Percentiles rank a stretch among this genome's conserved stretches.
Evolutionary conservation across 1,140 invertebrate genomes (phyloP).

Genomic region (Prorops nasuta): DNA sequence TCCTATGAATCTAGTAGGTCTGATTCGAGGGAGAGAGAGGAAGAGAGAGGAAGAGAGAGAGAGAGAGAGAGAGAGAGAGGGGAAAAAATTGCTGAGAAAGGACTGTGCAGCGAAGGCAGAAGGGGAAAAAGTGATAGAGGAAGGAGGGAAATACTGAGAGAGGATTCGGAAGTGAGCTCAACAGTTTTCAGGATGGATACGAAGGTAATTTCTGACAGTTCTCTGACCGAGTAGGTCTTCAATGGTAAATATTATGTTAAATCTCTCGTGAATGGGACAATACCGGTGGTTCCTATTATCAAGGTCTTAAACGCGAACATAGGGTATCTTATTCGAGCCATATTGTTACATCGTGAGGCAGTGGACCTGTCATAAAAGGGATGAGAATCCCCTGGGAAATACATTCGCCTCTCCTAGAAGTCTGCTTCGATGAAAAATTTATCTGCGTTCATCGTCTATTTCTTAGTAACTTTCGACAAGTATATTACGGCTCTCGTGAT

Average conservation of each 20-base stretch:
- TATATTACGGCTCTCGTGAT: not conserved
- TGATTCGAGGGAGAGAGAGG: not conserved
- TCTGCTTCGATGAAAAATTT: constrained; percentile 24
- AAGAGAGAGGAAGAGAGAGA: not conserved
- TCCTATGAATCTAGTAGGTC: too few species aligned
- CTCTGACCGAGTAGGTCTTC: constrained; percentile 36
- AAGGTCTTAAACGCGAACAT: constrained; percentile 41
- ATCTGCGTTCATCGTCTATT: too few species aligned
- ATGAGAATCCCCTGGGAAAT: constrained; percentile 38
- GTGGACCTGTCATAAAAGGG: constrained; percentile 32
- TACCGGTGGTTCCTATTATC: constrained; percentile 40
- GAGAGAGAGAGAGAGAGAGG: too few species aligned
- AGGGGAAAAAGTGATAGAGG: not conserved
- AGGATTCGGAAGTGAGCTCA: not conserved
- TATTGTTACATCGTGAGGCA: constrained; percentile 39
- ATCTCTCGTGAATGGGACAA: constrained; percentile 52
- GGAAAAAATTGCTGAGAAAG: too few species aligned
- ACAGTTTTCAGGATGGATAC: constrained; percentile 10
- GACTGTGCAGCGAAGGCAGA: not conserved
- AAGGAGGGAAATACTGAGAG: not conserved
- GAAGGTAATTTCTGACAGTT: constrained; percentile 16
- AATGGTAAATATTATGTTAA: constrained; percentile 57
- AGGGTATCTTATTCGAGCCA: constrained; percentile 42
- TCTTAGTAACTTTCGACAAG: too few species aligned
- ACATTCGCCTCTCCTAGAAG: constrained; percentile 10